These are phyloP conservation scores for Sinocyclocheilus grahami DNA, from an alignment of 2,113 vertebrate species.

Conservation along the genomic window DNA sequence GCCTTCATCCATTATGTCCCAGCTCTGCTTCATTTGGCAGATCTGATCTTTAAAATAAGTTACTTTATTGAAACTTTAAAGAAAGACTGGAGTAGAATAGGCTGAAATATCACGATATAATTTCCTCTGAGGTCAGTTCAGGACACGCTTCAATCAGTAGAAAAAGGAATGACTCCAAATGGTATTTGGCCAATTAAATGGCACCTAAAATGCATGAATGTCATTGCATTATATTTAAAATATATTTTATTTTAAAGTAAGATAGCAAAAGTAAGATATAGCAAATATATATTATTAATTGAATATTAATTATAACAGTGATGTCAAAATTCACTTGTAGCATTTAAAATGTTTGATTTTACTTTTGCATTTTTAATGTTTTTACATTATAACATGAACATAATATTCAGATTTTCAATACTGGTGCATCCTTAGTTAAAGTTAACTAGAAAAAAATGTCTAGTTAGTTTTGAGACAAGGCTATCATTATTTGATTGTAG, in stretches of 20 bases:
- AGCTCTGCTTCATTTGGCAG: neutral
- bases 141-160: neutral
- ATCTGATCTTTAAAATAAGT: slow-evolving; percentile 10
- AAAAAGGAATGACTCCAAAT: neutral
- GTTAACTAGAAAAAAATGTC: no score
- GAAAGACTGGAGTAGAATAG: neutral
- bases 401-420: no score
- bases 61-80: neutral
- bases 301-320: no score
- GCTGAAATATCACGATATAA: neutral
- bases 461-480: no score
- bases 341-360: no score
- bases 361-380: no score
- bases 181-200: neutral
- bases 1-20: neutral
- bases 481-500: neutral
- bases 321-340: no score
- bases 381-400: no score
- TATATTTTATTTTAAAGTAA: no score
- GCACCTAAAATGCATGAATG: neutral
- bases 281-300: no score
- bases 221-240: neutral
- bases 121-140: neutral
- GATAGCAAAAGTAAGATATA: no score
- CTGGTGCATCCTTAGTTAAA: no score